These are phyloP conservation scores for Ageneiosus marmoratus DNA, from an alignment of 2,113 vertebrate species.

Conservation along the genomic window DNA sequence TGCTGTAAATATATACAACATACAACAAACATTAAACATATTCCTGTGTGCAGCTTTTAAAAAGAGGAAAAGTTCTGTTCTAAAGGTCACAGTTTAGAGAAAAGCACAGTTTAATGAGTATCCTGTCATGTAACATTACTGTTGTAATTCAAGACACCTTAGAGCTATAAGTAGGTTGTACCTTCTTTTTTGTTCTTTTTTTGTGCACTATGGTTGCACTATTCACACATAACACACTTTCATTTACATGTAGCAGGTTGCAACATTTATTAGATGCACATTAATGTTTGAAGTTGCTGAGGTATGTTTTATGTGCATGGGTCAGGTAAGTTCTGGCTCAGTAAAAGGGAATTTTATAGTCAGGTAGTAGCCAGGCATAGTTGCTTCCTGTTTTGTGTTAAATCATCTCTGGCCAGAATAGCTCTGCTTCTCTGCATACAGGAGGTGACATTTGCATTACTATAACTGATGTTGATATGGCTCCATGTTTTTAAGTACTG, in stretches of 20 bases:
- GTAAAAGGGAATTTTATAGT: background rate
- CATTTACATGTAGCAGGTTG: constrained; percentile 40
- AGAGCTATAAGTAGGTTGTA: background rate
- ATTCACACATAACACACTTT: constrained; percentile 3
- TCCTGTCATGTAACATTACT: background rate
- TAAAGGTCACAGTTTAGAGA: background rate
- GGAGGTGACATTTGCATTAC: background rate
- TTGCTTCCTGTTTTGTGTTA: background rate
- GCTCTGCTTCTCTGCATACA: background rate
- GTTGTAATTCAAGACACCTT: background rate
- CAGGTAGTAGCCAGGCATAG: background rate
- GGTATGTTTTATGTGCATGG: background rate
- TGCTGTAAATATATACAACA: background rate
- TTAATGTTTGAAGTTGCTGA: constrained; percentile 19
- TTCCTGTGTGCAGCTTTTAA: background rate
- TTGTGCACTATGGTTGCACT: constrained; percentile 6
- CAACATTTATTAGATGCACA: constrained; percentile 21
- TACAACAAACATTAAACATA: background rate
- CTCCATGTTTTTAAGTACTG: background rate
- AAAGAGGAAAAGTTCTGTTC: background rate
- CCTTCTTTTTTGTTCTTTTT: background rate
- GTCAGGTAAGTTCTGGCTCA: constrained; percentile 1
- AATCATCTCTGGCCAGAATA: background rate
- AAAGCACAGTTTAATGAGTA: background rate
- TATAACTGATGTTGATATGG: background rate